These are phyloP conservation scores for Thereuonema tuberculata DNA, from an alignment of 1,140 invertebrate species.

Conservation along the genomic window DNA sequence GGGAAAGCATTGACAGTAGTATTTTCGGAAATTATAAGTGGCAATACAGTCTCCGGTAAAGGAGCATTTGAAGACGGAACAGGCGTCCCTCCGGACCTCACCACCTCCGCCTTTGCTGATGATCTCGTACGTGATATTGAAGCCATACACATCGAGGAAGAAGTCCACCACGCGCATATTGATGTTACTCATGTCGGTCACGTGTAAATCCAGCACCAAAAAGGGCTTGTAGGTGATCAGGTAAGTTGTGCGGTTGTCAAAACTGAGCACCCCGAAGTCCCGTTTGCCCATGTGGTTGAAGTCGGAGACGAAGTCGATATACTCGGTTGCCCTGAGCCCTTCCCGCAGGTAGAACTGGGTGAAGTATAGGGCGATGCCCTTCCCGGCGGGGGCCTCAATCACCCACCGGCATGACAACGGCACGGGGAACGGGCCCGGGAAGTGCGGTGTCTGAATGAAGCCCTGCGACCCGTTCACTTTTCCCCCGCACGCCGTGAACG, in stretches of 20 bases:
- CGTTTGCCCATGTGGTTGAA: conserved; percentile 21
- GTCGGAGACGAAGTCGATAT: conserved; percentile 36
- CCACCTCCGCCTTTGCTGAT: conserved; percentile 30
- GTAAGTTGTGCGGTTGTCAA: conserved; percentile 20
- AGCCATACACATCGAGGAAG: conserved; percentile 71
- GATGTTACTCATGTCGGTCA: conserved; percentile 58
- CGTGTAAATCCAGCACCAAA: conserved; percentile 58
- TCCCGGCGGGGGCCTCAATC: conserved; percentile 46
- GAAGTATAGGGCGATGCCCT: conserved; percentile 64
- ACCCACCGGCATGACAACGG: conserved; percentile 75
- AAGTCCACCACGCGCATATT: conserved; percentile 65
- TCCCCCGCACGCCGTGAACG: conserved; percentile 2
- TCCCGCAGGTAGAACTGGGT: conserved; percentile 72
- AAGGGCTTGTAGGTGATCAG: conserved; percentile 51
- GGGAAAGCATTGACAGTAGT: conserved; percentile 32
- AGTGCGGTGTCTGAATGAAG: conserved; percentile 63
- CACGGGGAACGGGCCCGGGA: conserved; percentile 57
- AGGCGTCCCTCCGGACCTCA: conserved; percentile 44
- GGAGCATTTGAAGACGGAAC: conserved; percentile 61
- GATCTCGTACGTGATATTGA: conserved; percentile 84
- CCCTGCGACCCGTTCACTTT: conserved; percentile 29
- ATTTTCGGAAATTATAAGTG: conserved; percentile 43
- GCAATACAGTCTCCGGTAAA: conserved; percentile 69
- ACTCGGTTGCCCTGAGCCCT: conserved; percentile 65
- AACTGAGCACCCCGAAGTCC: conserved; percentile 30